Base-by-base conservation (phyloP, 1,140 invertebrate genomes). In the Ooceraea biroi region DNA sequence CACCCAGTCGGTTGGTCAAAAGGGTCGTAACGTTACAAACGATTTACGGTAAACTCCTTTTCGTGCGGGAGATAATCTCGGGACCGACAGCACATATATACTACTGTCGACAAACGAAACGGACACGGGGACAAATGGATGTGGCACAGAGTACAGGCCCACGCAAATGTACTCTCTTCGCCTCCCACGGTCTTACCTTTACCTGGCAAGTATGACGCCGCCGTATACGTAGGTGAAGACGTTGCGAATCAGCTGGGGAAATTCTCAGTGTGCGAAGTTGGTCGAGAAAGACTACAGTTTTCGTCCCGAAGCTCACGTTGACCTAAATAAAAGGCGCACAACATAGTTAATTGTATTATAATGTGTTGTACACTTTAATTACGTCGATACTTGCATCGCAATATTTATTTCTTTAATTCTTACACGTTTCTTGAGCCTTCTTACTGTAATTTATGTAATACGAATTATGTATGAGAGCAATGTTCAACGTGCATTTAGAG, bases 81-180 rank as follows among this genome's bases (percentile, higher is more conserved):
- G 25, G n/a, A 12, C 36, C 71, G 72, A 87, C 85, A 87, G 76
- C 87, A 50, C 66, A 78, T 82, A 82, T 55, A 71, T 84, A 84
- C 74, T 84, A 88, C 83, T 78, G 76, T 85, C 86, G 85, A 78
- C 86, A 84, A 88, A 86, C 86, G 82, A 86, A 84, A 88, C 85
- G 69, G 68, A 86, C 85, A 88, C 85, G 63, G 84, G 87, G 84
- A 91, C 90, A 90, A 91, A 91, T 91, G 84, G 85, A 90, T 84
- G 68, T 86, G 84, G 76, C 74, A 90, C 78, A 78, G 84, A 77
- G 76, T 82, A 86, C 84, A 86, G 84, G 83, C 89, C 89, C 89
- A 91, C 89, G 90, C 90, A 73, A 86, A 84, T 87, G 82, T 71
- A 85, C 87, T 73, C 83, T 84, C 76, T 72, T 74, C 41, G 85